phyloP scores from a whole-genome alignment of 2,797 vertebrate genomes.

The Cottoperca gobio region DNA sequence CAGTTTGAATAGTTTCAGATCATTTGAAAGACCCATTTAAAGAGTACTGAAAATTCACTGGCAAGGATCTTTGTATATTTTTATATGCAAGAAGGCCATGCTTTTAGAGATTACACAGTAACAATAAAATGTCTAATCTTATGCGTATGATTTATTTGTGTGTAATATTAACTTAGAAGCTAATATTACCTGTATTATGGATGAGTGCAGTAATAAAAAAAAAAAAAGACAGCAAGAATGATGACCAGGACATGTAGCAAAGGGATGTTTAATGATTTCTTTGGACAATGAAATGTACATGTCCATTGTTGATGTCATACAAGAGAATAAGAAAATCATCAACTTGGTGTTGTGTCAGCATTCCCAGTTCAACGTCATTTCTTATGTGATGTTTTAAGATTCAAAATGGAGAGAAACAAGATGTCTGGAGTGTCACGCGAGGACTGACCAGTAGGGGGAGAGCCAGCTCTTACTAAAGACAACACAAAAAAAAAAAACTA shows the following conservation, averaged over 20 bases:
- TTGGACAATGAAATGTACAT: conserved; percentile 85
- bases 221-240: conserved; percentile 67
- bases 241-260: conserved; percentile 84
- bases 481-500: conserved; percentile 8
- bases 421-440: conserved; percentile 62
- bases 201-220: conserved; percentile 56
- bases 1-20: conserved; percentile 56
- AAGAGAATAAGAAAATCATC: conserved; percentile 75
- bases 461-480: conserved; percentile 68
- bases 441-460: conserved; percentile 73
- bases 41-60: conserved; percentile 61
- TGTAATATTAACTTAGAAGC: conserved; percentile 77
- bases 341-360: conserved; percentile 71
- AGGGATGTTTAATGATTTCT: conserved; percentile 86
- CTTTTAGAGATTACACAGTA: conserved; percentile 70
- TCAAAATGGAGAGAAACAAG: conserved; percentile 65
- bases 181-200: conserved; percentile 74
- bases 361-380: conserved; percentile 76
- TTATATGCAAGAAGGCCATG: conserved; percentile 75
- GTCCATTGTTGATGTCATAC: conserved; percentile 81
- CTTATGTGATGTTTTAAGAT: conserved; percentile 46
- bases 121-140: conserved; percentile 57
- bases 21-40: conserved; percentile 63
- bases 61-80: conserved; percentile 66
- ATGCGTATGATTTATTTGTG: conserved; percentile 46